Conservation (phyloP, 37 sponge, comb jelly and placozoan species). For the Halisarca cf. caerulea region DNA sequence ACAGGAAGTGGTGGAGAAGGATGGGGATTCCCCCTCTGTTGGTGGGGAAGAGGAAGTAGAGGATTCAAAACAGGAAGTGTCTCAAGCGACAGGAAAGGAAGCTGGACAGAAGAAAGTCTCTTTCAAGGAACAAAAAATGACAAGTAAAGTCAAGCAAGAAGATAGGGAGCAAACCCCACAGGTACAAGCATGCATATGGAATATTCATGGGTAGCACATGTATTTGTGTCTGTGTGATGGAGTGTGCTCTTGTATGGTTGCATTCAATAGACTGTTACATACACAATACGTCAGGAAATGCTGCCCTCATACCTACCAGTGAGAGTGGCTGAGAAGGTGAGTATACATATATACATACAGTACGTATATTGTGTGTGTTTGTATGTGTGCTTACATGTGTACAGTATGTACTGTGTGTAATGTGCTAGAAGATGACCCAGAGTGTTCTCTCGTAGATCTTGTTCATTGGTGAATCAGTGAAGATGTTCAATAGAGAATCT, state of each 20-base stretch:
- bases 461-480: too few relatives aligned
- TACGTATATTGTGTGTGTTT: neutral
- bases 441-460: too few relatives aligned
- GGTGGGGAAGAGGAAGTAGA: slow-evolving; percentile 15
- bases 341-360: neutral
- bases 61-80: neutral
- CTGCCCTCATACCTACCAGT: slow-evolving; percentile 71
- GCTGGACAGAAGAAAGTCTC: slow-evolving; percentile 17
- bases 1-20: slow-evolving; percentile 4
- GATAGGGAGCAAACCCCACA: too few relatives aligned
- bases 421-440: too few relatives aligned
- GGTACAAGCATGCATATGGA: too few relatives aligned
- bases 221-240: too few relatives aligned
- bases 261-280: neutral
- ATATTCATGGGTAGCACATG: too few relatives aligned
- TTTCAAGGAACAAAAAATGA: neutral
- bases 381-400: too few relatives aligned
- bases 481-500: too few relatives aligned
- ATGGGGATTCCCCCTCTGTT: neutral
- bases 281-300: neutral
- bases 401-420: too few relatives aligned
- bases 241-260: too few relatives aligned
- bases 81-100: neutral
- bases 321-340: slow-evolving; percentile 73
- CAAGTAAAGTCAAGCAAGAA: too few relatives aligned